phyloP scores from a whole-genome alignment of 1,140 invertebrate genomes.

The Aethina tumida region DNA sequence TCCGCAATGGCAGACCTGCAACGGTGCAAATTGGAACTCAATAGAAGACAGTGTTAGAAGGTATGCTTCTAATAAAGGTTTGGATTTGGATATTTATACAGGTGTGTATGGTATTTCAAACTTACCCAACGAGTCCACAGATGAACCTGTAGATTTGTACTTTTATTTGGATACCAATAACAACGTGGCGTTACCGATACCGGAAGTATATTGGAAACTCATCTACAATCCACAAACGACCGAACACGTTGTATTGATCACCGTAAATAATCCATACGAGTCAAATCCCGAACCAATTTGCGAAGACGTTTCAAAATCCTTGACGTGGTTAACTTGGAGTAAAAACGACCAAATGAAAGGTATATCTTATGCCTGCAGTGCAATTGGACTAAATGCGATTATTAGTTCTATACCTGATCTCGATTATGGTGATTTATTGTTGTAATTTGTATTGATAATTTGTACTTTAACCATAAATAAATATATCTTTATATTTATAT shows the following conservation, averaged over 20 bases:
- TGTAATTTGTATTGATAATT: no score
- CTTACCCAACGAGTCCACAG: slow-evolving; percentile 36
- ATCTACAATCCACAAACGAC: slow-evolving; percentile 42
- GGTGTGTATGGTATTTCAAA: slow-evolving; percentile 44
- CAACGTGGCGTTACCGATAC: slow-evolving; percentile 40
- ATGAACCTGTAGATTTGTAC: slow-evolving; percentile 37
- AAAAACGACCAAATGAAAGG: slow-evolving; percentile 3
- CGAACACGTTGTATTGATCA: slow-evolving; percentile 47
- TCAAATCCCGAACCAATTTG: slow-evolving; percentile 44
- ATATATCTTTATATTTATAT: no score
- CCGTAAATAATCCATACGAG: slow-evolving; percentile 53
- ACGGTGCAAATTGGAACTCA: slow-evolving; percentile 44
- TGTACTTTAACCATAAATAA: no score
- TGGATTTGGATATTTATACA: slow-evolving; percentile 43
- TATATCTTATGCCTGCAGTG: slow-evolving; percentile 8
- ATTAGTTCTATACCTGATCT: no score
- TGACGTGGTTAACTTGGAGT: slow-evolving; percentile 44
- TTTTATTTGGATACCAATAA: slow-evolving; percentile 37
- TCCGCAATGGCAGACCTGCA: slow-evolving; percentile 48
- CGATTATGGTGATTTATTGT: no score
- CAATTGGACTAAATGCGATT: no score
- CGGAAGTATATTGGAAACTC: slow-evolving; percentile 51
- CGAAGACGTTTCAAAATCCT: slow-evolving; percentile 41
- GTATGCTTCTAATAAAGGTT: slow-evolving; percentile 23
- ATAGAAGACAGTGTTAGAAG: slow-evolving; percentile 38